Base-by-base conservation (phyloP, 2,888 invertebrate genomes). In the Perithous albicinctus region DNA sequence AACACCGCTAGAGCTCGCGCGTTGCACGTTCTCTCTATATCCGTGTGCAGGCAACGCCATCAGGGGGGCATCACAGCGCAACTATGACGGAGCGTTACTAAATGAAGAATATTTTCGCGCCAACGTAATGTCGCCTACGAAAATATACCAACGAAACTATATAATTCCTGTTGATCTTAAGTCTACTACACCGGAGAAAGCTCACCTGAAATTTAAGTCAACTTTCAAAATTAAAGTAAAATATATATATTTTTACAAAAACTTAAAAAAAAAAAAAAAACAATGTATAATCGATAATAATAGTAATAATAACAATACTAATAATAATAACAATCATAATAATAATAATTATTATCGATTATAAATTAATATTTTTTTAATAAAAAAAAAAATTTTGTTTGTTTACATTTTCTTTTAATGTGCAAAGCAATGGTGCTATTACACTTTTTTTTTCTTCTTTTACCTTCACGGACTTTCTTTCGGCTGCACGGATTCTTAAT, bases 61-160 rank as follows among this genome's bases (percentile, higher is more conserved):
- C 38, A n/a, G n/a, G 20, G 1, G 6, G 29, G 10, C 26, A 26
- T 43, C 2, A 1, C 15, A 8, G 23, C 54, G 56, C 56, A 35
- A 67, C 73, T 26, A 78, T 59, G 64, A 66, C 12, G 59, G 54
- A 63, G 48, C 43, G 63, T 59, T 66, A 72, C 78, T 63, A 77
- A 85, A 79, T 80, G 79, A 85, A 83, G 77, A 79, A 76, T 85
- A 77, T 85, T 85, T 85, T 74, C 56, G n/a, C 43, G 41, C 15
- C 29, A 56, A 78, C 78, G 75, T 81, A 74, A 83, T 70, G 77
- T 54, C 61, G 61, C 10, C 38, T 23, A 18, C 48, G 23, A 48
- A 76, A 76, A 38, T 38, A 69, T 74, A 41, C 29, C 61, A 51
- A 64, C 75, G 61, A 61, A 78, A 73, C 77, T 64, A 63, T 83